Base-by-base conservation (phyloP, 2,113 vertebrate species). In the Syrmaticus mikado region DNA sequence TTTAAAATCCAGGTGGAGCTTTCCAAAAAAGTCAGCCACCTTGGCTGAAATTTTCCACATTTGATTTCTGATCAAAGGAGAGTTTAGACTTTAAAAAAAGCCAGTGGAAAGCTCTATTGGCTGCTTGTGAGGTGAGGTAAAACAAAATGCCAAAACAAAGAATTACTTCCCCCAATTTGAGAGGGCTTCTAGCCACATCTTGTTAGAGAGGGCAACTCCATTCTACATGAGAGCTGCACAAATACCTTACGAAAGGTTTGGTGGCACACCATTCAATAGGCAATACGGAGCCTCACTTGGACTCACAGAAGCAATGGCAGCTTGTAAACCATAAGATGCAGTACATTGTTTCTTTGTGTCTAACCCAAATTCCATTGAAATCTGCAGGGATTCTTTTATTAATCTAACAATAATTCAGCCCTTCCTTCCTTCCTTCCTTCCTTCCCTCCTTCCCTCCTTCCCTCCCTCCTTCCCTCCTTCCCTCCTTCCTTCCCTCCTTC, bases 101-200 rank as follows among this genome's bases (percentile, higher is more conserved):
- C n/a, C 41, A n/a, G 62, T 90, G 93, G 82, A 94, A 96, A 93
- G 88, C 92, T 97, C 91, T 93, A 68, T 86, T 67, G n/a, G 61
- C 72, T 78, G 34, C 52, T 85, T 58, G 40, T 28, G 61, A 90
- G 40, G 40, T 28, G 61, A 90, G 40, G 38, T 72, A 58, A 89
- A 93, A 58, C 20, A 34, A 85, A 83, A 76, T 90, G 79, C 80
- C 85, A 95, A 97, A 92, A 81, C 72, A 87, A 90, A 85, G 89
- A 91, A 91, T 68, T 19, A 5, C n/a, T 83, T 88, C 36, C 52
- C 67, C 57, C 5, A 10, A 8, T 83, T 72, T 89, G 68, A 81
- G 68, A 92, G 71, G 71, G 25, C 41, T 82, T 67, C 41, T 53
- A 68, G 64, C 72, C 89, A 87, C 93, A 45, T 93, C 68, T 75